These are phyloP conservation scores for Lutraria rhynchaena DNA, from an alignment of 1,140 invertebrate genomes.

Conservation along the genomic window DNA sequence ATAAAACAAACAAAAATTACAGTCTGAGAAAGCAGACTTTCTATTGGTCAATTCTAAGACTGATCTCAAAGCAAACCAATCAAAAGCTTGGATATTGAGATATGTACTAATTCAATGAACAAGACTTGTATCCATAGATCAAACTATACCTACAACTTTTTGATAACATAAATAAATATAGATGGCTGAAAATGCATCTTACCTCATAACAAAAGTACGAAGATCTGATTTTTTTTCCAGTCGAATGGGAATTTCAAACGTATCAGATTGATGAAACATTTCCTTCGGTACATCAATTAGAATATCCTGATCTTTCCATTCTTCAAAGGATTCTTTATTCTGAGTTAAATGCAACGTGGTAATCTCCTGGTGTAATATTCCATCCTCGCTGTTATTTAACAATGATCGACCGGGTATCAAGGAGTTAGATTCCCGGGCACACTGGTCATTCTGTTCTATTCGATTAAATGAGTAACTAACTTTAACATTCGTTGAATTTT, in stretches of 20 bases:
- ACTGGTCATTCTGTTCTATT: constrained; percentile 42
- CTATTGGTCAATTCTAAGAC: too few species aligned
- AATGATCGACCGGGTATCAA: constrained; percentile 47
- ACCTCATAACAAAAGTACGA: constrained; percentile 57
- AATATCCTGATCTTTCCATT: constrained; percentile 60
- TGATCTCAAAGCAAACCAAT: too few species aligned
- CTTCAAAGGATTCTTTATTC: constrained; percentile 54
- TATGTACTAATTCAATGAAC: too few species aligned
- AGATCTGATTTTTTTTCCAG: constrained; percentile 53
- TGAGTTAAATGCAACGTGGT: constrained; percentile 40
- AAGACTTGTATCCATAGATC: too few species aligned
- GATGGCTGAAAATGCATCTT: neutral
- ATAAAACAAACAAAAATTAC: too few species aligned
- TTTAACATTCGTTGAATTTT: constrained; percentile 46
- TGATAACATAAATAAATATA: too few species aligned
- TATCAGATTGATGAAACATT: constrained; percentile 50
- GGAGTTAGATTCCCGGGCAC: constrained; percentile 54
- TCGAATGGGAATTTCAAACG: constrained; percentile 56
- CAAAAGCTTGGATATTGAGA: too few species aligned
- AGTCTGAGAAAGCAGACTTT: too few species aligned
- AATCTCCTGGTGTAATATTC: constrained; percentile 39
- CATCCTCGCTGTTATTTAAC: constrained; percentile 38
- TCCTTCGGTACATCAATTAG: constrained; percentile 53
- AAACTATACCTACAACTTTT: too few species aligned
- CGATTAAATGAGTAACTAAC: constrained; percentile 52